Base-by-base conservation (phyloP, 2,797 vertebrate species). In the Avahi laniger region DNA sequence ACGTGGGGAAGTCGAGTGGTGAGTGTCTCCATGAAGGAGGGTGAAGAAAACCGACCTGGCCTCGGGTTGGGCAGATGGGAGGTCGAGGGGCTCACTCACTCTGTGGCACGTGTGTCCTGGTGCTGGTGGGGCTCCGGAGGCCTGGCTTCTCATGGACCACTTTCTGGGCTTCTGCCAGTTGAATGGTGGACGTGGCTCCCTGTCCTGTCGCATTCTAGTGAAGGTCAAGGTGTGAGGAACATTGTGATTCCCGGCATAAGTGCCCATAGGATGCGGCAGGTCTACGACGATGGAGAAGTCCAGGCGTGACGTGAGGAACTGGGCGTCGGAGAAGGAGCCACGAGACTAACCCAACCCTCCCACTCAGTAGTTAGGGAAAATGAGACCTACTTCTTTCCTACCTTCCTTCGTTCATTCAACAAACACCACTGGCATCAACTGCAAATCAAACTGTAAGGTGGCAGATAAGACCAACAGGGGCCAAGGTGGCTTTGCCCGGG, bases 1-100 rank as follows among this genome's bases (percentile, higher is more conserved):
- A n/a, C 10, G 0, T 2, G 33, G 67, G 59, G n/a, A 26, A 20
- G 24, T 4, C 0, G 0, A 75, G 24, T 2, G 22, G 28, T 1
- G 10, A 43, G 30, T 7, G 5, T 38, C 38, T 73, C 35, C 41
- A 5, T 4, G 41, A 14, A 13, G 50, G 38, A 80, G 43, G 43
- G 43, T 43, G 43, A 43, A 43, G 43, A 43, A 43, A 43, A 43
- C 43, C 43, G 7, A 43, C 43, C 43, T 43, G 43, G 43, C 43
- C 43, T 43, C 43, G 7, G 43, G 43, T 7, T 43, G 43, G 43
- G 43, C 43, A 43, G 43, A 43, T 43, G 43, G 43, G 43, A 80
- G 43, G 43, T 28, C 4, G 6, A 28, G 35, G 65, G 33, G 7
- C 43, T 35, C 0, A 0, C 15, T 20, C 14, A 2, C 35, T 73